Evolutionary conservation across 2,888 invertebrate genomes (phyloP).

Genomic region (Caenorhabditis japonica): DNA sequence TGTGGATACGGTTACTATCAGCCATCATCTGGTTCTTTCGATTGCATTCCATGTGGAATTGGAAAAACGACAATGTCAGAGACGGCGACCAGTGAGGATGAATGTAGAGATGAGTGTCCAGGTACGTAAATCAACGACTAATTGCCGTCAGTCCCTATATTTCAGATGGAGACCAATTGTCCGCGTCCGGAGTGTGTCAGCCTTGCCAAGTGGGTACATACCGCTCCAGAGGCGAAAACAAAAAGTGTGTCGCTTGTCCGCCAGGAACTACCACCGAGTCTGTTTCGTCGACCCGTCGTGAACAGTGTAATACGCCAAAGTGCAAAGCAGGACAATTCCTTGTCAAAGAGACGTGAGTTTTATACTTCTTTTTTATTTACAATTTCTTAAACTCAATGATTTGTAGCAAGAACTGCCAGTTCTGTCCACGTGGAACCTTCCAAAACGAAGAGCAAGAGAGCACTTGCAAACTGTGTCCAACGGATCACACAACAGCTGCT

Average conservation of each 20-base stretch:
- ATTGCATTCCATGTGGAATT: constrained; percentile 75
- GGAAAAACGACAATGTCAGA: constrained; percentile 77
- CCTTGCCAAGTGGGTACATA: constrained; percentile 91
- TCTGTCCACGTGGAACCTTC: constrained; percentile 92
- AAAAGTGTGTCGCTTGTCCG: constrained; percentile 90
- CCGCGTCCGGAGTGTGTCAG: constrained; percentile 89
- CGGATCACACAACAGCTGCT: constrained; percentile 87
- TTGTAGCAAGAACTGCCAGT: constrained; percentile 85
- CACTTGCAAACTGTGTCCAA: constrained; percentile 89
- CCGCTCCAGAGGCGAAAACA: constrained; percentile 88
- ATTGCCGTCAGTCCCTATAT: neutral
- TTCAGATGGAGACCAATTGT: constrained; percentile 78
- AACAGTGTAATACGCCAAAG: constrained; percentile 88
- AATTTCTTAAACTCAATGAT: too few relatives aligned
- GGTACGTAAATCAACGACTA: constrained; percentile 36
- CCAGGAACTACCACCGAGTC: constrained; percentile 90
- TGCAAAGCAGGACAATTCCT: constrained; percentile 92
- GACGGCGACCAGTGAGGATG: constrained; percentile 68
- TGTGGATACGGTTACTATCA: constrained; percentile 77
- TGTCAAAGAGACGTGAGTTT: constrained; percentile 83
- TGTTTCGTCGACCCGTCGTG: constrained; percentile 86
- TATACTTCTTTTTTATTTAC: too few relatives aligned
- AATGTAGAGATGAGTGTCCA: constrained; percentile 77
- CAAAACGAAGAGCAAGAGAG: constrained; percentile 93
- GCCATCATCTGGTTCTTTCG: constrained; percentile 69